Percentiles rank a stretch among this genome's conserved stretches.
Conservation (phyloP, 2,113 vertebrate species). For the Ursus arctos region DNA sequence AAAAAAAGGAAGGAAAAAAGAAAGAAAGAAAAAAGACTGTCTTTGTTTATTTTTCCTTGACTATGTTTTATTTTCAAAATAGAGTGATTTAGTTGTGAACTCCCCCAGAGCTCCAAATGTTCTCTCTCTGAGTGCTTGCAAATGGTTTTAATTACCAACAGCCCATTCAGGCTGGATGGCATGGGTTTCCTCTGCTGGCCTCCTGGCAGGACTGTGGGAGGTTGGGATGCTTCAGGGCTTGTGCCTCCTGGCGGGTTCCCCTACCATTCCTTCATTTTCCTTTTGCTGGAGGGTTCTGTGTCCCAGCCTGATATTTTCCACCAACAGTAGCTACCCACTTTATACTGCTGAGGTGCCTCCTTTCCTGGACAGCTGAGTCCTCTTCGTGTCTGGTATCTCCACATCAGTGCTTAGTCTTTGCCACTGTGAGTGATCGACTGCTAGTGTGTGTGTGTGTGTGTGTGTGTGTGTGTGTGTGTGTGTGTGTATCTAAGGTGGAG, state of each 20-base stretch:
- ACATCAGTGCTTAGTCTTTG: neutral
- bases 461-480: neutral
- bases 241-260: neutral
- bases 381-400: neutral
- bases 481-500: neutral
- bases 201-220: neutral
- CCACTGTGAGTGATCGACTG: neutral
- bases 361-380: neutral
- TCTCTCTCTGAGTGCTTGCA: neutral
- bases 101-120: neutral
- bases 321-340: neutral
- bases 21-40: neutral
- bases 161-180: neutral
- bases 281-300: neutral
- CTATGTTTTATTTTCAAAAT: conserved; percentile 56
- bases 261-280: neutral
- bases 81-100: conserved; percentile 17
- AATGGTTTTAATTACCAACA: neutral
- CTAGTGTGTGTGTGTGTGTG: neutral
- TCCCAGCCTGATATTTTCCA: neutral
- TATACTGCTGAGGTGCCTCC: neutral
- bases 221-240: neutral
- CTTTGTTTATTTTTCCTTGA: conserved; percentile 51
- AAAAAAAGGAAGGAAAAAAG: neutral
- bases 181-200: neutral